Evolutionary conservation across 2,797 vertebrate species (phyloP).

Genomic region (Florisuga fusca): DNA sequence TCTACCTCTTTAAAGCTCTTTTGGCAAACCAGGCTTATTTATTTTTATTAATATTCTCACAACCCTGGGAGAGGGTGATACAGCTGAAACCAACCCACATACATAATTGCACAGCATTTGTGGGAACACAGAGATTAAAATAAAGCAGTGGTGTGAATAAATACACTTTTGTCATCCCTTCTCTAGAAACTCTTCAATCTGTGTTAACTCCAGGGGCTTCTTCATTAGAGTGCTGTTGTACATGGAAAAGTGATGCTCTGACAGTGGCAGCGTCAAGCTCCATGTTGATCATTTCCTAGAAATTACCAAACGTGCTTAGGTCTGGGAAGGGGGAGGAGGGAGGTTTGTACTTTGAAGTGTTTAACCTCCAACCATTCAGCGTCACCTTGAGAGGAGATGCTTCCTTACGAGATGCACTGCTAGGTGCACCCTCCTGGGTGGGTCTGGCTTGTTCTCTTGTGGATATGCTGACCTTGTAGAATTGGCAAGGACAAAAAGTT

Average conservation of each 20-base stretch:
- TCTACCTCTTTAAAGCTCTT: conserved; percentile 36
- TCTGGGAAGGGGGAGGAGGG: neutral
- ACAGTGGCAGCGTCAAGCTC: neutral
- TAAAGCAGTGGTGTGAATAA: neutral
- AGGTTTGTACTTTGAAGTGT: neutral
- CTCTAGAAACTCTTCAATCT: conserved; percentile 29
- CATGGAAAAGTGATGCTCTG: neutral
- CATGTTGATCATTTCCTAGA: neutral
- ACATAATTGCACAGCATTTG: neutral
- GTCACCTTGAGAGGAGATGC: neutral
- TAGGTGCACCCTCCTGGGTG: accelerated
- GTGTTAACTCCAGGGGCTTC: neutral
- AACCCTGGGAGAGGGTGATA: neutral
- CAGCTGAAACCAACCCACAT: accelerated
- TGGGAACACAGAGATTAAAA: neutral
- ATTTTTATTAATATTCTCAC: conserved; percentile 28
- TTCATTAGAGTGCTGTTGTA: neutral
- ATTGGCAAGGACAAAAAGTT: neutral
- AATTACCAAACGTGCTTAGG: accelerated
- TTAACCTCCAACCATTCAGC: accelerated
- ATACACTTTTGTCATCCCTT: neutral
- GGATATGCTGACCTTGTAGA: neutral
- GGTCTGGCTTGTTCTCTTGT: neutral
- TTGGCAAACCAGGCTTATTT: conserved; percentile 29
- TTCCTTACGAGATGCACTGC: accelerated